A percentile compares a stretch with the other conserved stretches of the same genome.
Evolutionary conservation across 2,888 invertebrate genomes (phyloP).

Genomic region (Agrotis ipsilon): DNA sequence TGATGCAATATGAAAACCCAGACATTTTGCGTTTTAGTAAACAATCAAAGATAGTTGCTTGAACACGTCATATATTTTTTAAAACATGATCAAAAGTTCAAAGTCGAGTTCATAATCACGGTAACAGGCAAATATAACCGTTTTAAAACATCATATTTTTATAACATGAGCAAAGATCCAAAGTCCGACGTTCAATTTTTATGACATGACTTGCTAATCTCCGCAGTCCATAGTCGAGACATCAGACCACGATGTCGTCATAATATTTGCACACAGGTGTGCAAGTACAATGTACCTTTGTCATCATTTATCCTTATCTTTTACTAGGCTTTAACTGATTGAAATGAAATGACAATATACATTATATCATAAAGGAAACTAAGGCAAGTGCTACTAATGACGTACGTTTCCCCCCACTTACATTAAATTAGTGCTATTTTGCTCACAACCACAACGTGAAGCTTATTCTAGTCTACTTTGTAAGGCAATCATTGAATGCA

Average conservation of each 20-base stretch:
- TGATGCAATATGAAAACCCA: not conserved
- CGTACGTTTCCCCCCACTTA: not conserved
- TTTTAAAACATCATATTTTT: not conserved
- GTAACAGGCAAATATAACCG: not conserved
- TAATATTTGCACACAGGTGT: not conserved
- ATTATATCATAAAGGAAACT: not conserved
- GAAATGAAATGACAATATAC: not conserved
- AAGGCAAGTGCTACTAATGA: not conserved
- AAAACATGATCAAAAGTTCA: no score
- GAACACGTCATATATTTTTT: no score
- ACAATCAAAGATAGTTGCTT: no score
- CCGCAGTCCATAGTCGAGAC: not conserved
- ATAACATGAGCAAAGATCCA: not conserved
- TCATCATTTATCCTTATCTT: not conserved
- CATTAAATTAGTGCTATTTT: conserved; percentile 3
- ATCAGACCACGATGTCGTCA: not conserved
- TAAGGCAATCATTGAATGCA: conserved; percentile 4
- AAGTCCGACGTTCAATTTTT: not conserved
- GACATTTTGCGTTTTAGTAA: not conserved
- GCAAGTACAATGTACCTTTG: not conserved
- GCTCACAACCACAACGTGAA: not conserved
- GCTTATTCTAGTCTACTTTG: not conserved
- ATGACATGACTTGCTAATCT: conserved; percentile 16
- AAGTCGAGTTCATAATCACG: not conserved
- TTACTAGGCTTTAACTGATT: not conserved